Evolutionary conservation across 2,113 vertebrate species (phyloP).

Genomic region (Thermophis baileyi): DNA sequence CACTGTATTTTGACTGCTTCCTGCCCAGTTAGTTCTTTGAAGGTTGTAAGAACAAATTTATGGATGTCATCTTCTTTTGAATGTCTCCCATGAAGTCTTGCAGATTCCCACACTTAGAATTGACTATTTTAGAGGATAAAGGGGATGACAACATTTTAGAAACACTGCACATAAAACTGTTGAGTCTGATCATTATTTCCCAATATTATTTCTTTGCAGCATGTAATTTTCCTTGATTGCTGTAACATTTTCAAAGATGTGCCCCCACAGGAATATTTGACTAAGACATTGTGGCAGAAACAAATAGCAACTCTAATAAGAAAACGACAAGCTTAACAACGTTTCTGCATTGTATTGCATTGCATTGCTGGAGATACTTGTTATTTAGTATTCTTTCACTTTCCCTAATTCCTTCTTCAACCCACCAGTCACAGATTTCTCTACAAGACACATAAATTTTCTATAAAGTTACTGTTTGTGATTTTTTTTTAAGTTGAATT

Average conservation of each 20-base stretch:
- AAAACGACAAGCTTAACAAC: not conserved
- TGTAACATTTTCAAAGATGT: not conserved
- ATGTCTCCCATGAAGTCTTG: not conserved
- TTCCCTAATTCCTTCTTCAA: not conserved
- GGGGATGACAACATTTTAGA: not conserved
- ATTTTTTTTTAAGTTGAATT: not conserved
- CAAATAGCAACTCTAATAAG: constrained; percentile 17
- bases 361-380: not conserved
- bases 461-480: not conserved
- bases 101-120: not conserved
- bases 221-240: not conserved
- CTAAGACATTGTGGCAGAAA: not conserved
- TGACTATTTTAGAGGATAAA: not conserved
- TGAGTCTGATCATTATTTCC: not conserved
- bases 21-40: not conserved
- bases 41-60: not conserved
- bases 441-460: not conserved
- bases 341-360: constrained; percentile 10
- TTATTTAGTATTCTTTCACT: not conserved
- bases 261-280: constrained; percentile 15
- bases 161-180: not conserved
- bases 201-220: not conserved
- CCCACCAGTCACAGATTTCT: not conserved
- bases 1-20: not conserved
- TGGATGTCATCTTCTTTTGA: not conserved